A percentile compares a stretch with the other conserved stretches of the same genome.
phyloP scores from a whole-genome alignment of 2,797 vertebrate species.

The Phalanger gymnotis region DNA sequence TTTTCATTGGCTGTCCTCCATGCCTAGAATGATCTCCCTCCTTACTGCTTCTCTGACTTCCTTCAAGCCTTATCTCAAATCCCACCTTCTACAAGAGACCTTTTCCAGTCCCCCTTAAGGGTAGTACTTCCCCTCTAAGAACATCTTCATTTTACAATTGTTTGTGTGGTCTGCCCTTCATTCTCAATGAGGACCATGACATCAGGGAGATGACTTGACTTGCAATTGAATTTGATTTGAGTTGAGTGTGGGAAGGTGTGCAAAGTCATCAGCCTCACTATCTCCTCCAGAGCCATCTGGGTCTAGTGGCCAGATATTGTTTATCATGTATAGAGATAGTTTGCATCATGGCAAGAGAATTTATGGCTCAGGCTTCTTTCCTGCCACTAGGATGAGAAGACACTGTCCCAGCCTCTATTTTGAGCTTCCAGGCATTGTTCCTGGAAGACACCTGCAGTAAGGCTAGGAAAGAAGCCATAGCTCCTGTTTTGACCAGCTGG shows the following conservation, averaged over 20 bases:
- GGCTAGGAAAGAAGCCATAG: background rate
- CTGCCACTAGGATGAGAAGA: background rate
- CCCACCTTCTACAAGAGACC: background rate
- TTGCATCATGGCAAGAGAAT: background rate
- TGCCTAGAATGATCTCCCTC: background rate
- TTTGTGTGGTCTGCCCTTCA: no score
- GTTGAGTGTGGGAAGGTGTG: no score
- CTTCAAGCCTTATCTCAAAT: background rate
- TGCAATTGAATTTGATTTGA: no score
- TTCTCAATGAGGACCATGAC: no score
- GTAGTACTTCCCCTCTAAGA: background rate
- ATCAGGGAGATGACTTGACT: no score
- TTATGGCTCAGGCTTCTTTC: background rate
- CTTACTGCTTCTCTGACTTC: background rate
- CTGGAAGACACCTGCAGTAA: background rate
- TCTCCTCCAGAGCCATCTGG: no score
- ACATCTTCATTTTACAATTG: background rate
- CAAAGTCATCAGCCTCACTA: no score
- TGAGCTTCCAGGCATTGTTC: background rate
- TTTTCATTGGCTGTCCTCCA: background rate
- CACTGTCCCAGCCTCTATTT: background rate
- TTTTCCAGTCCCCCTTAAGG: background rate
- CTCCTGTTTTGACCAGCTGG: background rate
- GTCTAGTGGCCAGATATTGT: no score
- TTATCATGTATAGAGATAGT: background rate